phyloP scores from a whole-genome alignment of 1,140 invertebrate genomes.

The Drosophila santomea region DNA sequence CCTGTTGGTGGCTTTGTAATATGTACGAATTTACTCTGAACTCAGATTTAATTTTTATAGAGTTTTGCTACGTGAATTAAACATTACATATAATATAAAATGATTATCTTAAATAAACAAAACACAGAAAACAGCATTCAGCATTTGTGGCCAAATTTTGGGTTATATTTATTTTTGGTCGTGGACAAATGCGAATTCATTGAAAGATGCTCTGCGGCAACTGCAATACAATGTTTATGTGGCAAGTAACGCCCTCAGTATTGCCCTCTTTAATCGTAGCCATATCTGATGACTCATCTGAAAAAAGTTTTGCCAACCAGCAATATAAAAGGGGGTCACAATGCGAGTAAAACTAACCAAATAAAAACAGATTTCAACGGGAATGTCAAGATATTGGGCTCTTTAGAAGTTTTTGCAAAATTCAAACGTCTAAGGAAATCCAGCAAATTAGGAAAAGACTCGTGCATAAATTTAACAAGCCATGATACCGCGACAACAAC shows the following conservation, averaged over 20 bases:
- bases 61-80: conserved; percentile 1
- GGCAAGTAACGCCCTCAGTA: conserved; percentile 29
- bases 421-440: conserved; percentile 20
- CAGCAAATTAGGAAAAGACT: conserved; percentile 16
- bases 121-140: neutral
- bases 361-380: conserved; percentile 41
- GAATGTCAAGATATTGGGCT: conserved; percentile 23
- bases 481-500: conserved; percentile 57
- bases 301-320: conserved; percentile 30
- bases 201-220: conserved; percentile 8
- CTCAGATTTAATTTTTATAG: conserved; percentile 5
- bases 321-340: conserved; percentile 40
- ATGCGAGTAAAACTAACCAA: conserved; percentile 19
- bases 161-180: conserved; percentile 5
- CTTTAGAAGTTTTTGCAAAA: conserved; percentile 6
- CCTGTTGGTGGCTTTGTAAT: neutral
- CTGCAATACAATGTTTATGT: conserved; percentile 40
- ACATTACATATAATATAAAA: neutral
- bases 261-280: conserved; percentile 24
- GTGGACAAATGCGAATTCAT: conserved; percentile 20
- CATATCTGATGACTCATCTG: conserved; percentile 41
- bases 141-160: conserved; percentile 5
- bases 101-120: neutral
- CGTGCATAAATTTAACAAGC: conserved; percentile 67
- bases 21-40: neutral